Evolutionary conservation across 2,888 invertebrate species (phyloP), one percentile per base, ranked within the genome.

Genomic region (Pollenia labialis): DNA sequence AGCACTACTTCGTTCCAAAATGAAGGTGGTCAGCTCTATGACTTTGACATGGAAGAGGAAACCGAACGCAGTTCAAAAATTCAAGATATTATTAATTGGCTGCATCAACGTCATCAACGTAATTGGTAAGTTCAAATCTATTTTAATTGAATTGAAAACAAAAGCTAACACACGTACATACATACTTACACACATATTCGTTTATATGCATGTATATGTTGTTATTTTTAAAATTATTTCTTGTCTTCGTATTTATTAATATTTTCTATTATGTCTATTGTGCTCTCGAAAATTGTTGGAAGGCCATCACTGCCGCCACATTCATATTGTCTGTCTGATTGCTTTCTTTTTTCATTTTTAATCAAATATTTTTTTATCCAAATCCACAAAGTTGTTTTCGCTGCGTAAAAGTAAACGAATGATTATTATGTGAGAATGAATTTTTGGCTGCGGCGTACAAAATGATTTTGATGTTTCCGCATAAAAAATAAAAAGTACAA

Each of bases 31-130:
- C 82, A 81, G 11, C 75, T 79, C 12, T 87, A 88, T 12, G 88
- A 88, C 11, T 88, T 86, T 50, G 89, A 89, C 4, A 68, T 87
- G 58, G 84, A 76, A 4, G 89, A 88, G 1, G 89, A 88, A 48
- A 90, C 69, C 42, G 90, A 92, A 16, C 89, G 90, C 0, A 89
- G 90, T 12, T 88, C 90, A 0, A 92, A 91, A 88, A 83, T 91
- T 14, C 90, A 91, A 88, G 92, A 92, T 16, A 88, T 92, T 7
- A 87, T 90, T 48, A 89, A 89, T 58, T 92, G 91, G 91, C 88
- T 92, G 79, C 90, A 92, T 76, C 88, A 89, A 50, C 89, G 90
- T 1, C 89, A 90, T 52, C 81, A 82, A 8, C 81, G 86, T 42
- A 89, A 88, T 56, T 81, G 89, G 93, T 93, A 87, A 90, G 92